Conservation (phyloP, 1,140 invertebrate species). For the Caenorhabditis briggsae region DNA sequence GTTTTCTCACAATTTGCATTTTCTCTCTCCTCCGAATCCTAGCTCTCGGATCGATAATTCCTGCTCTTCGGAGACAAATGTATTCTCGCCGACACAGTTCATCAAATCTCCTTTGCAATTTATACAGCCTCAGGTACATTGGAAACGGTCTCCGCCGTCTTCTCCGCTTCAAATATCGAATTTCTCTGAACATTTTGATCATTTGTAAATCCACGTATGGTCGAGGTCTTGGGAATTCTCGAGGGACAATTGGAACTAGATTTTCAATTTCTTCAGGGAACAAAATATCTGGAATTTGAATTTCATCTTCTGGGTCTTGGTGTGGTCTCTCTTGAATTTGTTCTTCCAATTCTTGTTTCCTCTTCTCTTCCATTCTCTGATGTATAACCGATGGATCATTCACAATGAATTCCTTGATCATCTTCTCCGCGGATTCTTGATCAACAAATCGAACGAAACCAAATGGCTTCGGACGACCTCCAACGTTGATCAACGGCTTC, state of each 20-base stretch:
- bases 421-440: not conserved
- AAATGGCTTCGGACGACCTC: not conserved
- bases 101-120: not conserved
- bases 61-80: conserved; percentile 4
- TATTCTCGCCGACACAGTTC: not conserved
- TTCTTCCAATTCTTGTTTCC: not conserved
- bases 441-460: conserved; percentile 26
- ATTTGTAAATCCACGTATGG: not conserved
- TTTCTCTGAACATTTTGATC: conserved; percentile 2
- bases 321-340: no score
- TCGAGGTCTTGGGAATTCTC: not conserved
- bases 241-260: not conserved
- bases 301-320: not conserved
- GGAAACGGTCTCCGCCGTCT: conserved; percentile 28
- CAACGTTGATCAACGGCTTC: conserved; percentile 24
- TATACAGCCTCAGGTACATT: conserved; percentile 15
- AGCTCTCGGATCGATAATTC: not conserved
- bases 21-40: not conserved
- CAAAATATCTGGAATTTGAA: conserved; percentile 14
- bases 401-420: not conserved
- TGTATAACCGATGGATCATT: conserved; percentile 8
- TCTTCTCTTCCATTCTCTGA: not conserved
- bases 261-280: not conserved
- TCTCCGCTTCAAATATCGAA: conserved; percentile 26
- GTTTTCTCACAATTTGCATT: not conserved